Percentiles rank a stretch among this genome's conserved stretches.
Evolutionary conservation across 2,113 vertebrate genomes (phyloP).

Genomic region (Agapornis roseicollis): DNA sequence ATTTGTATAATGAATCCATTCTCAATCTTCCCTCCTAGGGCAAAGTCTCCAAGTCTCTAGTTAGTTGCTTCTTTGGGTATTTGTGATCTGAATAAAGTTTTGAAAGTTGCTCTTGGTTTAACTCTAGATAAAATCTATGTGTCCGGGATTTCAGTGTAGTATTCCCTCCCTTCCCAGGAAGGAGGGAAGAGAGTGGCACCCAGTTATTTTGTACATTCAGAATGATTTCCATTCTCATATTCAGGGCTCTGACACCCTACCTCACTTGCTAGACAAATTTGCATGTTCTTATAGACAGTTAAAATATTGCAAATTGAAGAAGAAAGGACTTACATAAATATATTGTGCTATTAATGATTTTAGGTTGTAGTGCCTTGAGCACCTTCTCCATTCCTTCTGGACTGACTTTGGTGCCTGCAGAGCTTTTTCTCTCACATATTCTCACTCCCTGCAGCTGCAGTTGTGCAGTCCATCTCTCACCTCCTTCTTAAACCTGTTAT

Average conservation of each 20-base stretch:
- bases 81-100: neutral
- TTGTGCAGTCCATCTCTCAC: neutral
- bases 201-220: neutral
- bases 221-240: neutral
- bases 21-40: neutral
- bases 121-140: neutral
- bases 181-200: neutral
- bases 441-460: neutral
- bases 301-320: neutral
- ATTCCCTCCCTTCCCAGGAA: neutral
- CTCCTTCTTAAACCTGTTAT: neutral
- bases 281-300: neutral
- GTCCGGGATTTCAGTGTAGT: no score
- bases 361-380: neutral
- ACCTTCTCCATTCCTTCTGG: neutral
- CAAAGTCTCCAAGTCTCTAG: neutral
- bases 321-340: neutral
- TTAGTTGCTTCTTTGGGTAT: neutral
- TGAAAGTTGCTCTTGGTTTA: neutral
- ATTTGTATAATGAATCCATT: neutral
- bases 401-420: neutral
- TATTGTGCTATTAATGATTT: neutral
- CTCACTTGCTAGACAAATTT: neutral
- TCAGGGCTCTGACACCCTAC: neutral
- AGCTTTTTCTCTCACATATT: neutral